Conservation (phyloP, 2,797 vertebrate genomes). For the Sebastiscus tertius region DNA sequence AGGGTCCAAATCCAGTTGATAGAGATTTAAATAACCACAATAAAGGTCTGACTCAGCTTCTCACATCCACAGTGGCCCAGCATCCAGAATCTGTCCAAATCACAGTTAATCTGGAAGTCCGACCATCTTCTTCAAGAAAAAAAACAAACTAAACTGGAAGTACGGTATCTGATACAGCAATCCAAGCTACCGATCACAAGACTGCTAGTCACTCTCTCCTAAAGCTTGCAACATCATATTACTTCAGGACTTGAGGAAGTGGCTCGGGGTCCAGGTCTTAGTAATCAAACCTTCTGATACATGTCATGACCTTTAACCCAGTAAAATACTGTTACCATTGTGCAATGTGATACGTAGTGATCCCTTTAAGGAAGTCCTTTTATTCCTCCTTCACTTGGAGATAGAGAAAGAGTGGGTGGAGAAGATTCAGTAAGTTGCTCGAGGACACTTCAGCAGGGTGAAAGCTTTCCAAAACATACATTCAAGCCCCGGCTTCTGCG, state of each 20-base stretch:
- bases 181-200: slow-evolving; percentile 13
- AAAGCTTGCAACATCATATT: slow-evolving; percentile 18
- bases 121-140: not conserved
- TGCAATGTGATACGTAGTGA: slow-evolving; percentile 27
- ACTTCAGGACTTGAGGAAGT: slow-evolving; percentile 21
- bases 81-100: not conserved
- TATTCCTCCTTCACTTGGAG: not conserved
- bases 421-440: slow-evolving; percentile 26
- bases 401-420: not conserved
- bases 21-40: slow-evolving; percentile 3
- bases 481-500: slow-evolving; percentile 1
- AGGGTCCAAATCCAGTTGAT: slow-evolving; percentile 21
- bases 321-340: not conserved
- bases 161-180: not conserved
- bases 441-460: slow-evolving; percentile 25
- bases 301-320: slow-evolving; percentile 36
- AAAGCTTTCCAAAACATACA: slow-evolving; percentile 33
- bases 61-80: not conserved
- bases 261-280: slow-evolving; percentile 10
- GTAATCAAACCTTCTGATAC: slow-evolving; percentile 27
- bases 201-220: not conserved
- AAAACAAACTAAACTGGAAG: not conserved
- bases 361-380: slow-evolving; percentile 7
- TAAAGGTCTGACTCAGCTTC: not conserved
- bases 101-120: not conserved